phyloP scores from a whole-genome alignment of 2,113 vertebrate species.

The Eupsittula cactorum region DNA sequence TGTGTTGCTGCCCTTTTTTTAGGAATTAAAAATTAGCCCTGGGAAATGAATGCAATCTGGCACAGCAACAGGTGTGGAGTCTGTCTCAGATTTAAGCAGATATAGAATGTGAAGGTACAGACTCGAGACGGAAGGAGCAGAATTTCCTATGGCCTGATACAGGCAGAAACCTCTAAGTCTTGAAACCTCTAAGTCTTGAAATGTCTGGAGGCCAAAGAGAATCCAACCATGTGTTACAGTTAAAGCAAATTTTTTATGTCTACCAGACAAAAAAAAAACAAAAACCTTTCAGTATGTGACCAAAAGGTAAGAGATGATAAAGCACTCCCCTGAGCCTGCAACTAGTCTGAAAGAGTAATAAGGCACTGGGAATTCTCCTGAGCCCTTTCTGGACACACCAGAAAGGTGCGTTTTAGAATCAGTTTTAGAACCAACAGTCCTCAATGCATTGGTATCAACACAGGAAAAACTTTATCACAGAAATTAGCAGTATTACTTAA shows the following conservation, averaged over 20 bases:
- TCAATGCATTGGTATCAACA: background rate
- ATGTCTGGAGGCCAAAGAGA: background rate
- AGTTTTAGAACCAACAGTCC: background rate
- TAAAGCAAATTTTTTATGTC: background rate
- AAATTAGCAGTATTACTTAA: rapidly evolving
- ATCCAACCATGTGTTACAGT: background rate
- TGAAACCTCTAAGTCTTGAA: background rate
- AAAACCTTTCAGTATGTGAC: background rate
- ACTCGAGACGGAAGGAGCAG: background rate
- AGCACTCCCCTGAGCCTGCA: rapidly evolving
- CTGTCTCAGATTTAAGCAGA: background rate
- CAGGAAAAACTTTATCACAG: background rate
- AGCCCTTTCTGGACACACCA: background rate
- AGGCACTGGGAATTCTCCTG: background rate
- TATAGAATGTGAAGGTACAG: background rate
- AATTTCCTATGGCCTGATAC: background rate
- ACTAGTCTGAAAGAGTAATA: background rate
- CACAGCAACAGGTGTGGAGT: background rate
- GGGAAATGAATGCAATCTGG: background rate
- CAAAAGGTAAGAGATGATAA: background rate
- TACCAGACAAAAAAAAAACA: background rate
- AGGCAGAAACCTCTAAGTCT: background rate
- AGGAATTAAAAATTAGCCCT: background rate
- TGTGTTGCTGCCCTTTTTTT: background rate
- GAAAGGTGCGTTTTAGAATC: background rate